phyloP scores from a whole-genome alignment of 2,797 vertebrate species.

The Geotrypetes seraphini region DNA sequence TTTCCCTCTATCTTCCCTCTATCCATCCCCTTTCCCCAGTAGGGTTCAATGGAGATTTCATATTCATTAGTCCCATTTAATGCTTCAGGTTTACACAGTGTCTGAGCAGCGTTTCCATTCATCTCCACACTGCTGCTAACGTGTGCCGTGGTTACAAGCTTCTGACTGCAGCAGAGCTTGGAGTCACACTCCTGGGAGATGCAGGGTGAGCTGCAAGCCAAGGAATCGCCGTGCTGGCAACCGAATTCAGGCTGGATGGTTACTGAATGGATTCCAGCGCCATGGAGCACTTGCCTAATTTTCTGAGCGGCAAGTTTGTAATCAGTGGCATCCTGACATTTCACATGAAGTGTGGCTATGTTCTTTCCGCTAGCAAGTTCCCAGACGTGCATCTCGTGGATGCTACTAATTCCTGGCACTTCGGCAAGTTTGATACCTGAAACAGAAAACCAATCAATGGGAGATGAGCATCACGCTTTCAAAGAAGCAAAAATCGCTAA shows the following conservation, averaged over 20 bases:
- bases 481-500: too few species aligned
- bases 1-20: neutral
- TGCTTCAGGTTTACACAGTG: constrained; percentile 3
- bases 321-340: constrained; percentile 32
- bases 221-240: constrained; percentile 20
- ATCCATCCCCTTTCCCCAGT: neutral
- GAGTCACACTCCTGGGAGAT: constrained; percentile 43
- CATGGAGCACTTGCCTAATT: constrained; percentile 59
- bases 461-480: too few species aligned
- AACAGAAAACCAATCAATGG: constrained; percentile 8
- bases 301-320: constrained; percentile 32
- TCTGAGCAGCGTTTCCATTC: constrained; percentile 12
- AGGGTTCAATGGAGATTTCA: constrained; percentile 20
- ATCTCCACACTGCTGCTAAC: constrained; percentile 34
- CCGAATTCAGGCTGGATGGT: constrained; percentile 63
- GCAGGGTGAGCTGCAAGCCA: constrained; percentile 46
- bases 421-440: constrained; percentile 48
- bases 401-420: constrained; percentile 47
- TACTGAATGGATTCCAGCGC: constrained; percentile 56
- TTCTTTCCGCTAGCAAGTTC: constrained; percentile 59
- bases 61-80: constrained; percentile 3
- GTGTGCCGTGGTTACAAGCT: constrained; percentile 8
- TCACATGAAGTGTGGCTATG: constrained; percentile 67
- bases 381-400: constrained; percentile 71
- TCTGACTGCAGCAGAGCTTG: constrained; percentile 52